Percentiles rank a stretch among this genome's conserved stretches.
phyloP scores from a whole-genome alignment of 1,140 invertebrate species.

The Aphaenogaster floridana region DNA sequence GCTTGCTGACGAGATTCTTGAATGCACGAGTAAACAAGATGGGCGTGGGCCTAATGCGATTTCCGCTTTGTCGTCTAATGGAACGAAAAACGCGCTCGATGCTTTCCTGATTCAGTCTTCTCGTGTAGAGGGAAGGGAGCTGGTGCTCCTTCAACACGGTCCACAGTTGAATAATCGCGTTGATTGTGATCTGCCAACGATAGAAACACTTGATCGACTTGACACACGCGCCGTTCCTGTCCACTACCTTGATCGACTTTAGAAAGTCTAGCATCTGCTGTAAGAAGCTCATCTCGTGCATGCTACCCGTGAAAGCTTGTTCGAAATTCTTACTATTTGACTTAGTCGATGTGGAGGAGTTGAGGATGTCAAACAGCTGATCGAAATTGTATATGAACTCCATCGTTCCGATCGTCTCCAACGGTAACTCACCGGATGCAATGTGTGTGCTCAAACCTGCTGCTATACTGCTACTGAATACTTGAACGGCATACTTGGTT shows the following conservation, averaged over 20 bases:
- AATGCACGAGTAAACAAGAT: constrained; percentile 55
- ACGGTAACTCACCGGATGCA: constrained; percentile 7
- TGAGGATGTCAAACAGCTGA: constrained; percentile 35
- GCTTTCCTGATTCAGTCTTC: constrained; percentile 22
- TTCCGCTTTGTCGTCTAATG: constrained; percentile 49
- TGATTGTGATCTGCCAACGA: constrained; percentile 51
- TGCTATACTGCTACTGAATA: constrained; percentile 37
- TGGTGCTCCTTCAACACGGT: background rate
- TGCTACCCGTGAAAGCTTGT: constrained; percentile 34
- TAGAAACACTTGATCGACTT: constrained; percentile 44
- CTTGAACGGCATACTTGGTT: constrained; percentile 39
- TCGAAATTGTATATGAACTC: constrained; percentile 30
- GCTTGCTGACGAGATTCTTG: constrained; percentile 51
- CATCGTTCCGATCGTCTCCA: constrained; percentile 42
- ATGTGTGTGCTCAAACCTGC: constrained; percentile 17
- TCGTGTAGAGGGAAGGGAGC: constrained; percentile 9
- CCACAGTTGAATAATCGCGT: constrained; percentile 52
- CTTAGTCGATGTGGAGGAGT: background rate
- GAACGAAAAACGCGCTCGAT: constrained; percentile 45
- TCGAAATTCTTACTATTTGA: constrained; percentile 9
- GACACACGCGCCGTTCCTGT: background rate
- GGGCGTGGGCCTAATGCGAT: constrained; percentile 42
- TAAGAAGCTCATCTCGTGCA: constrained; percentile 29
- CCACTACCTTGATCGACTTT: constrained; percentile 28
- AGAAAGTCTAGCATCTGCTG: constrained; percentile 40